A percentile compares a stretch with the other conserved stretches of the same genome.
Conservation (phyloP, 1,140 invertebrate species). For the Himalopsyche phryganea region DNA sequence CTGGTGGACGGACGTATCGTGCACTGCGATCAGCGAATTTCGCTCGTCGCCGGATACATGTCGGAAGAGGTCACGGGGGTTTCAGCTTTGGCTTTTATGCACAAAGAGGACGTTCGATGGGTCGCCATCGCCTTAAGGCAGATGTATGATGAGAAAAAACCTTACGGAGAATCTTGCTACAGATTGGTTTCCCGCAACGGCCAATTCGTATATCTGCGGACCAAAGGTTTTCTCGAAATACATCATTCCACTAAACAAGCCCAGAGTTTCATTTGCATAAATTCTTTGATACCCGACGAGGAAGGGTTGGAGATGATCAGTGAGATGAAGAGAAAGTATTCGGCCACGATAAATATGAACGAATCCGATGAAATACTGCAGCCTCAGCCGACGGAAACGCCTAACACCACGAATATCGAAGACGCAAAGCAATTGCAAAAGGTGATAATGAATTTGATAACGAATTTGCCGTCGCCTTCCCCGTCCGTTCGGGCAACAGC, state of each 20-base stretch:
- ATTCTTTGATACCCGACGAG: conserved; percentile 70
- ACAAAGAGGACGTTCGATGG: conserved; percentile 82
- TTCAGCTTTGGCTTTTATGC: conserved; percentile 83
- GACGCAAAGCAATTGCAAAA: conserved; percentile 64
- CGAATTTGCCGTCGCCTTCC: conserved; percentile 49
- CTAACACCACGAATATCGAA: conserved; percentile 57
- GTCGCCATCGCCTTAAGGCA: conserved; percentile 78
- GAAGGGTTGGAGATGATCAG: conserved; percentile 66
- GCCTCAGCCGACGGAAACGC: background rate
- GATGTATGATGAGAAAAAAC: conserved; percentile 79
- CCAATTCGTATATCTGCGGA: conserved; percentile 77
- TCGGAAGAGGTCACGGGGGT: conserved; percentile 78
- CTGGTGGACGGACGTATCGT: conserved; percentile 81
- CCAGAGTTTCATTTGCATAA: conserved; percentile 83
- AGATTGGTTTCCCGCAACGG: conserved; percentile 74
- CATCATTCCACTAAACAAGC: conserved; percentile 70
- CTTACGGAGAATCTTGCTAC: conserved; percentile 78
- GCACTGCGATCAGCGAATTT: conserved; percentile 84
- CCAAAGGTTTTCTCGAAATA: conserved; percentile 77
- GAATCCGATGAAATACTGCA: conserved; percentile 37
- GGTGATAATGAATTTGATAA: conserved; percentile 66
- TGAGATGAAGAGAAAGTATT: conserved; percentile 74
- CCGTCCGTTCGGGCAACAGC: conserved; percentile 17
- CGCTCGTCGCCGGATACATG: conserved; percentile 81
- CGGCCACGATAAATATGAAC: conserved; percentile 60